Conservation (phyloP, 2,888 invertebrate genomes). For the Cylindroiulus punctatus region DNA sequence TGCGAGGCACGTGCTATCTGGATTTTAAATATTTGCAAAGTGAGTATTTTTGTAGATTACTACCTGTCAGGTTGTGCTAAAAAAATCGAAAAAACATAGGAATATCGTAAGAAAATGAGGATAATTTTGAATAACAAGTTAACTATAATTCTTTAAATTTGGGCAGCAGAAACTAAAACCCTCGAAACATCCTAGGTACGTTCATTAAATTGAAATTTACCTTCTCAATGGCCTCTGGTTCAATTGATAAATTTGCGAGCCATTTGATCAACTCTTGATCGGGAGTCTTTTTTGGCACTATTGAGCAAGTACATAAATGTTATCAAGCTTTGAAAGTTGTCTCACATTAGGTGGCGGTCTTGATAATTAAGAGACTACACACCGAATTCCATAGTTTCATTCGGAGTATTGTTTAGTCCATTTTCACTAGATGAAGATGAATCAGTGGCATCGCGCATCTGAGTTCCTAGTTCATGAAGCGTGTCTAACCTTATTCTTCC, state of each 20-base stretch:
- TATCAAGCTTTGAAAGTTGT: background rate
- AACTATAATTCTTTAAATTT: too few species aligned
- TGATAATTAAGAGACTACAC: background rate
- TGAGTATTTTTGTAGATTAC: too few species aligned
- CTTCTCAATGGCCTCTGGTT: conserved; percentile 74
- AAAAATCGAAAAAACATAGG: too few species aligned
- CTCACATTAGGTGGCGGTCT: background rate
- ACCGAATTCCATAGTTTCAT: background rate
- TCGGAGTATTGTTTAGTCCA: background rate
- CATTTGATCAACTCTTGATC: conserved; percentile 76
- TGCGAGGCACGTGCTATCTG: too few species aligned
- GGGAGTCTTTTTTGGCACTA: conserved; percentile 52
- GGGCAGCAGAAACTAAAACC: background rate
- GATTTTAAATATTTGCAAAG: too few species aligned
- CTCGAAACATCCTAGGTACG: background rate
- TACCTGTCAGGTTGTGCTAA: too few species aligned
- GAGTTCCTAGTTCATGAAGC: conserved; percentile 29
- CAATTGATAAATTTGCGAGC: conserved; percentile 76
- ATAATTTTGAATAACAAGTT: background rate
- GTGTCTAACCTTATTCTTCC: conserved; percentile 49
- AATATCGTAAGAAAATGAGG: background rate
- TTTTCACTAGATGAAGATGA: background rate
- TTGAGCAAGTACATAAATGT: background rate
- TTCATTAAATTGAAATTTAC: conserved; percentile 64
- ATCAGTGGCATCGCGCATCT: background rate